A percentile compares a stretch with the other conserved stretches of the same genome.
These are phyloP conservation scores for Microplitis demolitor DNA, from an alignment of 1,140 invertebrate genomes.

Conservation along the genomic window DNA sequence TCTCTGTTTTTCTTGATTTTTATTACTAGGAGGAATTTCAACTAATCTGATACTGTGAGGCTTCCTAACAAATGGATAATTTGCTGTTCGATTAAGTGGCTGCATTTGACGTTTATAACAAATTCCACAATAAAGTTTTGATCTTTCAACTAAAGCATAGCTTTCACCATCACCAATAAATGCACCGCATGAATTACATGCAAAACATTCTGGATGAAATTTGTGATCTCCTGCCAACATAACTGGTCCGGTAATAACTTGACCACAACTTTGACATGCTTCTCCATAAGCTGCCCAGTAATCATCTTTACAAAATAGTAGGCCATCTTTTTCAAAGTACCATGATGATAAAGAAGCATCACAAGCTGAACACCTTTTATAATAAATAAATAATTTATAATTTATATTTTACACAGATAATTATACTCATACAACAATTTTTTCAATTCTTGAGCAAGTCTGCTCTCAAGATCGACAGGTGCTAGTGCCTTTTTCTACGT, in stretches of 20 bases:
- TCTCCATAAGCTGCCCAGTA: conserved; percentile 89
- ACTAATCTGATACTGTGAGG: conserved; percentile 82
- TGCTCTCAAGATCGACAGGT: too few species aligned
- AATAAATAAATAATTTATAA: conserved; percentile 7
- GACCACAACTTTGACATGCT: conserved; percentile 84
- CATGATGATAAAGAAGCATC: conserved; percentile 82
- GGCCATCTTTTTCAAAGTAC: conserved; percentile 92
- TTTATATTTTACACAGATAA: too few species aligned
- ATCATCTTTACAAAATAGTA: conserved; percentile 87
- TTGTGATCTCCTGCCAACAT: conserved; percentile 94
- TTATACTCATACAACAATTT: too few species aligned
- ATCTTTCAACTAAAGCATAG: conserved; percentile 87
- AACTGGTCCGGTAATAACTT: conserved; percentile 89
- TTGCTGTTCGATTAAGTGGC: conserved; percentile 65
- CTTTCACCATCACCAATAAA: conserved; percentile 92
- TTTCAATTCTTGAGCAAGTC: too few species aligned
- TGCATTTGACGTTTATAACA: conserved; percentile 61
- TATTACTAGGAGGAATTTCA: conserved; percentile 70
- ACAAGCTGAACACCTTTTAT: conserved; percentile 82
- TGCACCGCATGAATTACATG: conserved; percentile 78
- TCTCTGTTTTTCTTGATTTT: conserved; percentile 57
- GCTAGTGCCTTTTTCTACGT: too few species aligned
- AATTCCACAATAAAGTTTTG: conserved; percentile 80
- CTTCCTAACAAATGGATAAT: conserved; percentile 64
- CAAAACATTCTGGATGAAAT: conserved; percentile 95